Conservation (phyloP, 2,113 vertebrate genomes). For the Sturnira hondurensis region DNA sequence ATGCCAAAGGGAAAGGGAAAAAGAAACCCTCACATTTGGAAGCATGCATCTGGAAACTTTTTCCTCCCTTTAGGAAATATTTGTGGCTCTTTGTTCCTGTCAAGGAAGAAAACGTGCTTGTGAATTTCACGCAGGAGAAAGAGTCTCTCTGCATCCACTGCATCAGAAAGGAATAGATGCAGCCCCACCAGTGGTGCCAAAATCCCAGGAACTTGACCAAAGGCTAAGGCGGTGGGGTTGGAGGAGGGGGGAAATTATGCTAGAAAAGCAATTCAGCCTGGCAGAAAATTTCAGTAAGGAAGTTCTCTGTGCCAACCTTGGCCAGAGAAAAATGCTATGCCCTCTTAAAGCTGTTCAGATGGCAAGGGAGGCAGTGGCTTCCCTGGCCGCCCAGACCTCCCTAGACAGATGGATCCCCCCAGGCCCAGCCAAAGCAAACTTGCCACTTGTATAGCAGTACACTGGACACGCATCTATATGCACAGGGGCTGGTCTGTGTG, state of each 20-base stretch:
- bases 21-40: slow-evolving; percentile 46
- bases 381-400: neutral
- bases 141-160: neutral
- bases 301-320: slow-evolving; percentile 76
- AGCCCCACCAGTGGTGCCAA: slow-evolving; percentile 54
- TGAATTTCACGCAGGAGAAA: slow-evolving; percentile 68
- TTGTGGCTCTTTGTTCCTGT: slow-evolving; percentile 72
- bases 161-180: slow-evolving; percentile 57
- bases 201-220: slow-evolving; percentile 69
- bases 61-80: slow-evolving; percentile 65
- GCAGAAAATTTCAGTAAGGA: slow-evolving; percentile 79
- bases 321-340: slow-evolving; percentile 75
- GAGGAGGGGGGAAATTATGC: slow-evolving; percentile 53
- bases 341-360: slow-evolving; percentile 63
- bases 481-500: neutral
- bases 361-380: slow-evolving; percentile 47
- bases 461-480: neutral
- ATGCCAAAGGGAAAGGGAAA: slow-evolving; percentile 54
- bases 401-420: neutral
- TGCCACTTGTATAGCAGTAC: neutral
- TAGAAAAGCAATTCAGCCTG: slow-evolving; percentile 72
- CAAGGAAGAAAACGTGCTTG: slow-evolving; percentile 54
- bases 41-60: slow-evolving; percentile 64
- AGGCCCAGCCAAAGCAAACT: neutral
- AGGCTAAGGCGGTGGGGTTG: neutral